Conservation (phyloP, 2,113 vertebrate species). For the Odocoileus hemionus region DNA sequence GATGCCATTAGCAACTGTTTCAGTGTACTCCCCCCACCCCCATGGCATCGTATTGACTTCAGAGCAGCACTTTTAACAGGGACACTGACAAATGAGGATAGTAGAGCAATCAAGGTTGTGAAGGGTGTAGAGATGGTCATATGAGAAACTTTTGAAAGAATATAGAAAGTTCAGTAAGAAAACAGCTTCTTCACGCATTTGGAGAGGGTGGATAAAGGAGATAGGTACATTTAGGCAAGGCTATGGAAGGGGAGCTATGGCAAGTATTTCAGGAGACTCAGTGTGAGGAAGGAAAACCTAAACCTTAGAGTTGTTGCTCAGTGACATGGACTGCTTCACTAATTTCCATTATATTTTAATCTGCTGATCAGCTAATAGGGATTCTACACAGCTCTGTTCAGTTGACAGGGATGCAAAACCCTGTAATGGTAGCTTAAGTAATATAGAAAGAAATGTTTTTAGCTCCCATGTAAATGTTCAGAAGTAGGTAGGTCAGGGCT, state of each 20-base stretch:
- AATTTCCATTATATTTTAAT: not conserved
- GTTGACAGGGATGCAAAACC: not conserved
- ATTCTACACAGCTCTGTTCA: not conserved
- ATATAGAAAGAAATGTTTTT: not conserved
- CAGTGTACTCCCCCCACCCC: not conserved
- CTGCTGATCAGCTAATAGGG: not conserved
- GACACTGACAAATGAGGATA: not conserved
- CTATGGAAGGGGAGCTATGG: not conserved
- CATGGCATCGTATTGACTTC: not conserved
- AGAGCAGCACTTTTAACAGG: not conserved
- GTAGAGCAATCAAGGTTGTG: not conserved
- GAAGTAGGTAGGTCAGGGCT: not conserved
- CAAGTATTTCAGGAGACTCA: not conserved
- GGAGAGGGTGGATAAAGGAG: not conserved
- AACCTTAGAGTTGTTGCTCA: not conserved
- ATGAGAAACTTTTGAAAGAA: not conserved
- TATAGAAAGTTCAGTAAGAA: not conserved
- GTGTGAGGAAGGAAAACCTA: not conserved
- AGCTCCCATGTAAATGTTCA: not conserved
- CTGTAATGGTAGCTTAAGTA: not conserved
- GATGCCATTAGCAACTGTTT: not conserved
- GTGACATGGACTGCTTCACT: not conserved
- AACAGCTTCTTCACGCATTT: not conserved
- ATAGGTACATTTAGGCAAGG: not conserved
- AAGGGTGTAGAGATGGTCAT: not conserved